A percentile compares a stretch with the other conserved stretches of the same genome.
phyloP scores from a whole-genome alignment of 2,113 vertebrate genomes.

The Rhineura floridana region DNA sequence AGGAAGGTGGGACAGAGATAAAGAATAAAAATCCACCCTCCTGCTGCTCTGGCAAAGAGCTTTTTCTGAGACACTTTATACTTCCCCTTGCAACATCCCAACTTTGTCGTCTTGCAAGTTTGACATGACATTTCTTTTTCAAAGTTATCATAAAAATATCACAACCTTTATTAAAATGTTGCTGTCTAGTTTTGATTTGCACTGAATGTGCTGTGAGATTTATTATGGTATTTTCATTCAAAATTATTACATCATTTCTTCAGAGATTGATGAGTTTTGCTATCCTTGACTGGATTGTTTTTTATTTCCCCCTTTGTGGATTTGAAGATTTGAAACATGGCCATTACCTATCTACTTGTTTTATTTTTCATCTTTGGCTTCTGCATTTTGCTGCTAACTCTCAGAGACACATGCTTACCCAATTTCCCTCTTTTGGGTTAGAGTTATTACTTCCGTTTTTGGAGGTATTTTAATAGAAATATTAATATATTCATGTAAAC shows the following conservation, averaged over 20 bases:
- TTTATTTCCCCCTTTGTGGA: background rate
- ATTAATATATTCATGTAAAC: background rate
- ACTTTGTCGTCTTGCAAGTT: background rate
- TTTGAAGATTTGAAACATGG: background rate
- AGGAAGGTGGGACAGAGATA: background rate
- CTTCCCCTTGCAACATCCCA: background rate
- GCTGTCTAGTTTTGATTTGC: background rate
- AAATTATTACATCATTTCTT: background rate
- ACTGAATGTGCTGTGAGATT: background rate
- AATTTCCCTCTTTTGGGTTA: background rate
- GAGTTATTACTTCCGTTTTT: background rate
- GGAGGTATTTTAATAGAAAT: background rate
- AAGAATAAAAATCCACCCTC: background rate
- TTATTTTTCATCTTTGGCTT: background rate
- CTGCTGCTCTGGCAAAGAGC: background rate
- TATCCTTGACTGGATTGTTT: background rate
- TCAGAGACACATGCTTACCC: accelerated
- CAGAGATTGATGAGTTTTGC: background rate
- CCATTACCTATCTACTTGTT: background rate
- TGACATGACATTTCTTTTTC: background rate
- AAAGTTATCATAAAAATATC: background rate
- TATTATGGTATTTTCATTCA: conserved; percentile 2
- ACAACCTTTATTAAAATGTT: background rate
- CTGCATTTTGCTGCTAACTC: accelerated
- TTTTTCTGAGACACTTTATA: background rate